A percentile compares a stretch with the other conserved stretches of the same genome.
These are phyloP conservation scores for Drosophila chauvacae DNA, from an alignment of 1,140 invertebrate species.

Conservation along the genomic window DNA sequence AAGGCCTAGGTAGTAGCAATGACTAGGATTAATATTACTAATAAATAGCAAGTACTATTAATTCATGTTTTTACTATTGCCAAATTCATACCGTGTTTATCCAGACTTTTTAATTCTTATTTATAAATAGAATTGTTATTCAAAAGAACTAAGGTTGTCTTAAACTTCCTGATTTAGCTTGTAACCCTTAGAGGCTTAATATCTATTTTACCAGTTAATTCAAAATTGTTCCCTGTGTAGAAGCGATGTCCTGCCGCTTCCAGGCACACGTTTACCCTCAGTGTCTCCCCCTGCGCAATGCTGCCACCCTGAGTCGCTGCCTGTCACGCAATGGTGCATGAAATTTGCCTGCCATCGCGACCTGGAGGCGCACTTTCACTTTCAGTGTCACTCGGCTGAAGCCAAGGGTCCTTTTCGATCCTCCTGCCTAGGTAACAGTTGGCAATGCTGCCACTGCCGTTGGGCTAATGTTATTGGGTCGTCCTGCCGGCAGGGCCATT, in stretches of 20 bases:
- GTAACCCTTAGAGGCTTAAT: too few relatives aligned
- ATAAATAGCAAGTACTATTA: background rate
- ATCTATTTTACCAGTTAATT: background rate
- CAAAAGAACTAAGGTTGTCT: background rate
- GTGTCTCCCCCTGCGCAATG: slow-evolving; percentile 1
- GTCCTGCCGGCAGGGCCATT: slow-evolving; percentile 51
- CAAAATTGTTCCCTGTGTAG: slow-evolving; percentile 6
- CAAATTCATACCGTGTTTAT: background rate
- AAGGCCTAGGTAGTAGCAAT: too few relatives aligned
- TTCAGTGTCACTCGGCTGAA: slow-evolving; percentile 40
- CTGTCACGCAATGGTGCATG: slow-evolving; percentile 71
- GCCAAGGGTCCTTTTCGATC: slow-evolving; percentile 7
- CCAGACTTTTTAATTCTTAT: background rate
- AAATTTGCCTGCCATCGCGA: slow-evolving; percentile 63
- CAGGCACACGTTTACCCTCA: slow-evolving; percentile 59
- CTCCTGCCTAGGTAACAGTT: slow-evolving; percentile 54
- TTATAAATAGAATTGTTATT: too few relatives aligned
- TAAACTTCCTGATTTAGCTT: background rate
- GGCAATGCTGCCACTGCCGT: slow-evolving; percentile 26
- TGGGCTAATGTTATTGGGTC: slow-evolving; percentile 73
- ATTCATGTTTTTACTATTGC: background rate
- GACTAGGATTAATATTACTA: too few relatives aligned
- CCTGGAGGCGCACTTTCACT: slow-evolving; percentile 72
- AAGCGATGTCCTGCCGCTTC: slow-evolving; percentile 61
- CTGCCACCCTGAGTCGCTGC: slow-evolving; percentile 5